Evolutionary conservation across 1,140 invertebrate species (phyloP), one percentile per base, ranked within the genome.

Genomic region (Drosophila sp.): DNA sequence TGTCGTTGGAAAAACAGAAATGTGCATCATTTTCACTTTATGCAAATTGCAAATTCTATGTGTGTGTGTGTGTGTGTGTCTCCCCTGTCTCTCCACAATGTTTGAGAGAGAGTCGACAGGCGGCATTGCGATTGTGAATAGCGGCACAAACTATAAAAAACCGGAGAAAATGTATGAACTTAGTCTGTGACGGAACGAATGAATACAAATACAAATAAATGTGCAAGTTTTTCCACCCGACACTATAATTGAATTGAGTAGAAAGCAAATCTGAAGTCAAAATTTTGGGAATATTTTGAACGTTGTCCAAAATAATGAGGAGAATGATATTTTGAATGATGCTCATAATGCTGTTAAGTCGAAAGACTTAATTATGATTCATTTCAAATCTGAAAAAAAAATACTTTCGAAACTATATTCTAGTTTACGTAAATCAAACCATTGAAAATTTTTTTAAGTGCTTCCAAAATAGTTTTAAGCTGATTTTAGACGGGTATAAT

Each of bases 21-120:
- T 89, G 84, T 89, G 84, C 84, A 89, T 89, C 84, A 89, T 89
- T 89, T 87, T 87, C 80, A 87, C 84, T 87, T 87, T 87, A 87
- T 87, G 84, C 84, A 87, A 87, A 87, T 87, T 89, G 84, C 84
- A 77, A 90, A 89, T 78, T 78, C 76, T 78, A 3, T 60, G 29
- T 25, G 27, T 60, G 33, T 29, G 30, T 33, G 58, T 27, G 7
- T 61, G 55, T 25, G 44, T 50, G 23, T 50, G 23, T 50, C 6
- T 50, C 5, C 6, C 17, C 2, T 11, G 35, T 11, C 8, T 11
- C 2, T 47, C 4, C 17, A 23, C 25, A 7, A 7, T 25, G 10
- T 50, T 25, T 50, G 44, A 10, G 44, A 10, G 23, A 23, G 17
- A 86, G 79, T 79, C 82, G 79, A 87, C 65, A 56, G 55, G 50